A percentile compares a stretch with the other conserved stretches of the same genome.
Evolutionary conservation across 2,113 vertebrate genomes (phyloP).

Genomic region (Urocynchramus pylzowi): DNA sequence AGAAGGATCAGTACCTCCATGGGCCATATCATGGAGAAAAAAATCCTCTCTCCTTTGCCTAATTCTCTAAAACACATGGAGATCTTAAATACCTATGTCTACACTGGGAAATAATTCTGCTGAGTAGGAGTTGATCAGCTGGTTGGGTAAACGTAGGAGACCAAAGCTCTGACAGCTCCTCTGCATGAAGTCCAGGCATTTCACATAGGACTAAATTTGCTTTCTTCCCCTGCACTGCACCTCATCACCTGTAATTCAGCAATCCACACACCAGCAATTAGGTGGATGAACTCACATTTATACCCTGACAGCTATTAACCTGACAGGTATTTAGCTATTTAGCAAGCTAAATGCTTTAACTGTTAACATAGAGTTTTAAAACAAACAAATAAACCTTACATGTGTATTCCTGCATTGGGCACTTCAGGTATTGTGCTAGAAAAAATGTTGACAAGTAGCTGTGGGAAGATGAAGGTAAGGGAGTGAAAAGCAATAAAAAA

Average conservation of each 20-base stretch:
- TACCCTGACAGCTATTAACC: neutral
- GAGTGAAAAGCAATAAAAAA: neutral
- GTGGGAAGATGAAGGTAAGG: neutral
- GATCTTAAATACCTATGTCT: neutral
- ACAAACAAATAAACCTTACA: neutral
- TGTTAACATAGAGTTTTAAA: neutral
- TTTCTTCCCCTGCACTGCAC: neutral
- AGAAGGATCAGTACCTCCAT: neutral
- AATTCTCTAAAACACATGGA: neutral
- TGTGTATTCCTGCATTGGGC: neutral
- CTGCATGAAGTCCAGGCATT: accelerated
- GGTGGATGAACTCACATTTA: neutral
- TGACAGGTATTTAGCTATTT: neutral
- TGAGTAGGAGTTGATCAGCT: neutral
- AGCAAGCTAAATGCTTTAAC: neutral
- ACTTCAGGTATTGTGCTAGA: neutral
- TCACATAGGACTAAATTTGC: neutral
- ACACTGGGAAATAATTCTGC: neutral
- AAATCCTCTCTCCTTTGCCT: neutral
- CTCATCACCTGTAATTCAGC: neutral
- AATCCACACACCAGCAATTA: neutral
- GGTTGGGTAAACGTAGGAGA: neutral
- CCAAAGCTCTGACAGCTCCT: neutral
- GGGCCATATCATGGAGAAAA: neutral
- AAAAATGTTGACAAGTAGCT: neutral